Percentiles rank a stretch among this genome's conserved stretches.
Conservation (phyloP, 2,113 vertebrate species). For the Dermatemys mawii region DNA sequence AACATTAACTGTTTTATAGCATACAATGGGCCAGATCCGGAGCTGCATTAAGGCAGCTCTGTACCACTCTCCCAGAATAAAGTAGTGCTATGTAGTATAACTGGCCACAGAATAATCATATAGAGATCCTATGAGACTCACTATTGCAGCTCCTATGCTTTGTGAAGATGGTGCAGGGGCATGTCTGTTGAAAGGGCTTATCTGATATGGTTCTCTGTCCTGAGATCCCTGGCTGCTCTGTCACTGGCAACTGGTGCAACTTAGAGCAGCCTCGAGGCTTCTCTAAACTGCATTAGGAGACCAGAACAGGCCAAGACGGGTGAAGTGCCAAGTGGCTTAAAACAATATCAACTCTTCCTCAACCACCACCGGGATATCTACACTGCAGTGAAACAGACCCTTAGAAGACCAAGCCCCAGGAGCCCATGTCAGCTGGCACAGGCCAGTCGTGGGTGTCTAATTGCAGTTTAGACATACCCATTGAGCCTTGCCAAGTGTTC, state of each 20-base stretch:
- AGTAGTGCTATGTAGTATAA: neutral
- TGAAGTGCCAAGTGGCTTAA: neutral
- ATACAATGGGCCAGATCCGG: neutral
- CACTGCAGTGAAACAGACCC: neutral
- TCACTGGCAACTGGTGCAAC: neutral
- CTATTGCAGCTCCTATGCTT: neutral
- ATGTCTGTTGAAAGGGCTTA: neutral
- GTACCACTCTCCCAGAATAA: neutral
- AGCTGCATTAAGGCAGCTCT: neutral
- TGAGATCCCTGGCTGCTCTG: neutral
- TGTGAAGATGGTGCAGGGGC: neutral
- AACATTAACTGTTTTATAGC: neutral
- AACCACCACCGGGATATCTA: neutral
- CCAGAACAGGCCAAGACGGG: neutral
- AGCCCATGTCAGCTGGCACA: neutral
- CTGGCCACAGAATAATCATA: neutral
- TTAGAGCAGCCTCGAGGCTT: neutral
- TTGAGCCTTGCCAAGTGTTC: neutral
- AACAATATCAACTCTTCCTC: neutral
- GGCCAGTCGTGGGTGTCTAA: neutral
- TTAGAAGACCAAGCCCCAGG: neutral
- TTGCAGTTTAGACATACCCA: neutral
- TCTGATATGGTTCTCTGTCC: neutral
- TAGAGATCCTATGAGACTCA: neutral
- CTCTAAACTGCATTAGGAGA: neutral